phyloP scores from a whole-genome alignment of 2,888 invertebrate genomes.

The Archaeoteleia sp. region DNA sequence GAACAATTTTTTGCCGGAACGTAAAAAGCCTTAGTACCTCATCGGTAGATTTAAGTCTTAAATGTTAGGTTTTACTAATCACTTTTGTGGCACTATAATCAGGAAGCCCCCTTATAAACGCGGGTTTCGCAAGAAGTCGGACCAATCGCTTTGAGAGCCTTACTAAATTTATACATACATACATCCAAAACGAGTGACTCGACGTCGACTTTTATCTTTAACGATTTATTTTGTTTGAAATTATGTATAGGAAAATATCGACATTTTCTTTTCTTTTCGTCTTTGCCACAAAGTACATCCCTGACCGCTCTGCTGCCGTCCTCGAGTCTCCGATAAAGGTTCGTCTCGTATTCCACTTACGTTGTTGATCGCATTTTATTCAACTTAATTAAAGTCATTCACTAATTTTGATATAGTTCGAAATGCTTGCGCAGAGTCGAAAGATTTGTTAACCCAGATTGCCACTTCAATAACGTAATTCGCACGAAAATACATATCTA shows the following conservation, averaged over 20 bases:
- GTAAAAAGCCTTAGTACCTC: slow-evolving; percentile 8
- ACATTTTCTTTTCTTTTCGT: slow-evolving; percentile 46
- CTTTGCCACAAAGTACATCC: slow-evolving; percentile 73
- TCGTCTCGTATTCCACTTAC: slow-evolving; percentile 68
- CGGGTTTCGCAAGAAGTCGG: slow-evolving; percentile 28
- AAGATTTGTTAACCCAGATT: slow-evolving; percentile 19
- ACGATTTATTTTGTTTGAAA: neutral
- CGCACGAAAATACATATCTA: neutral
- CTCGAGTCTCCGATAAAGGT: slow-evolving; percentile 67
- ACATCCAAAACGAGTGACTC: slow-evolving; percentile 30
- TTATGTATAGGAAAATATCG: slow-evolving; percentile 21
- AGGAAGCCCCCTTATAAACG: slow-evolving; percentile 26
- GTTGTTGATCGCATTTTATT: slow-evolving; percentile 14
- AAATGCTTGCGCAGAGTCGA: neutral
- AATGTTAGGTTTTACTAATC: slow-evolving; percentile 11
- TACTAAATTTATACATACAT: slow-evolving; percentile 8
- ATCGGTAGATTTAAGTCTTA: slow-evolving; percentile 22
- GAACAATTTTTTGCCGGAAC: slow-evolving; percentile 12
- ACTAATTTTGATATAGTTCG: slow-evolving; percentile 4
- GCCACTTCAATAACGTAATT: slow-evolving; percentile 3
- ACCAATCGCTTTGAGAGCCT: slow-evolving; percentile 24
- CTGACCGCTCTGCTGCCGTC: slow-evolving; percentile 72
- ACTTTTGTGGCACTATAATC: slow-evolving; percentile 44
- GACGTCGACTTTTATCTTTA: slow-evolving; percentile 27
- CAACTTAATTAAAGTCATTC: slow-evolving; percentile 1